These are phyloP conservation scores for Orius insidiosus DNA, from an alignment of 1,140 invertebrate species.

Conservation along the genomic window DNA sequence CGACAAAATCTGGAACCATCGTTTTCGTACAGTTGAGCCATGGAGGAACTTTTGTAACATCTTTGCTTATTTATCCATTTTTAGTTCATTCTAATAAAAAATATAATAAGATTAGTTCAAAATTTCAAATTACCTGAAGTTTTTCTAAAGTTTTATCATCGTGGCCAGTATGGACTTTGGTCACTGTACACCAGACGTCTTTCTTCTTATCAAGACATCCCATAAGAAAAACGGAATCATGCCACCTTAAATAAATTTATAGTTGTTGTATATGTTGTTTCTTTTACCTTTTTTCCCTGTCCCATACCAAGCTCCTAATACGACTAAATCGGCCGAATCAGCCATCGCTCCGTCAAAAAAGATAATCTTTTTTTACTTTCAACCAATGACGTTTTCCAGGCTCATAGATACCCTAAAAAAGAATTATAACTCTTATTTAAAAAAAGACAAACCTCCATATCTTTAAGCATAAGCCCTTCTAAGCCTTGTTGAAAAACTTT, in stretches of 20 bases:
- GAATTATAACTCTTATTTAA: constrained; percentile 11
- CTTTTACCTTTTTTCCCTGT: constrained; percentile 57
- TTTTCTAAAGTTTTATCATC: constrained; percentile 67
- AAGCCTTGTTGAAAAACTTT: constrained; percentile 65
- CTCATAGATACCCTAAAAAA: constrained; percentile 57
- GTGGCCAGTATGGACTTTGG: constrained; percentile 70
- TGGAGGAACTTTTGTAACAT: constrained; percentile 45
- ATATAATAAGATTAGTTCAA: neutral
- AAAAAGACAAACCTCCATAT: constrained; percentile 28
- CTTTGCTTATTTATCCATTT: constrained; percentile 68
- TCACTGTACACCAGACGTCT: constrained; percentile 70
- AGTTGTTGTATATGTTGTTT: neutral
- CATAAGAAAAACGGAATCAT: constrained; percentile 88
- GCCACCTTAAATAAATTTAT: constrained; percentile 37
- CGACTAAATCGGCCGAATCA: constrained; percentile 80
- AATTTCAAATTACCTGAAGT: constrained; percentile 36
- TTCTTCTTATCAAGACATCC: constrained; percentile 56
- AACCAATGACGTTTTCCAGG: constrained; percentile 88
- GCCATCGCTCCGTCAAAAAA: constrained; percentile 84
- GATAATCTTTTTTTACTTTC: constrained; percentile 90
- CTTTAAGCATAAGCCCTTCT: constrained; percentile 83
- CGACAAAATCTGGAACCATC: constrained; percentile 78
- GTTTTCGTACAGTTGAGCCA: constrained; percentile 72
- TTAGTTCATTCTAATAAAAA: constrained; percentile 34
- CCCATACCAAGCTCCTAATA: constrained; percentile 85